A percentile compares a stretch with the other conserved stretches of the same genome.
Conservation (phyloP, 2,113 vertebrate species). For the Macquaria ambigua region DNA sequence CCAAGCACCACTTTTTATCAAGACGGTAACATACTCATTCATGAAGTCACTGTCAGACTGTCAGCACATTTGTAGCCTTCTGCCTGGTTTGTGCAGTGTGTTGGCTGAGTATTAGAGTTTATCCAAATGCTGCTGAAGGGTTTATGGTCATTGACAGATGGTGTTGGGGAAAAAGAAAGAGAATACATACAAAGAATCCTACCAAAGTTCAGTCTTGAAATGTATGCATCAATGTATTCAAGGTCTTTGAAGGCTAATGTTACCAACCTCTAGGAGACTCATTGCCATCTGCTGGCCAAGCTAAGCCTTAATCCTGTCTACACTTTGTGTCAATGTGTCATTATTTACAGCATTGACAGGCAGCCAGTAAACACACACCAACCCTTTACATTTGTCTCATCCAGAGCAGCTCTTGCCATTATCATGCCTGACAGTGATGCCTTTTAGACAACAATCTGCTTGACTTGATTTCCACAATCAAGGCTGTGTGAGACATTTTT, state of each 20-base stretch:
- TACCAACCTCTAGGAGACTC: constrained; percentile 54
- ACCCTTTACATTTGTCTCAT: neutral
- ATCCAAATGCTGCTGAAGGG: neutral
- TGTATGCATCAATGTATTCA: neutral
- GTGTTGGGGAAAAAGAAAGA: neutral
- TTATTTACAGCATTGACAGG: neutral
- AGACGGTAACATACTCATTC: neutral
- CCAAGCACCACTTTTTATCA: neutral
- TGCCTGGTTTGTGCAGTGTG: neutral
- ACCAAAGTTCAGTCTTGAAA: neutral
- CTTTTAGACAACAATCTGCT: constrained; percentile 8
- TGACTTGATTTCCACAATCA: constrained; percentile 14
- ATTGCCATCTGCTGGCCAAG: constrained; percentile 78
- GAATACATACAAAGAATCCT: neutral
- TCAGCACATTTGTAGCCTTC: neutral
- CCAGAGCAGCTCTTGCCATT: constrained; percentile 11
- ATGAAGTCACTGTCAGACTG: neutral
- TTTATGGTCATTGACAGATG: neutral
- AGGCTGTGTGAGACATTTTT: constrained; percentile 19
- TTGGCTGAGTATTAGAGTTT: neutral
- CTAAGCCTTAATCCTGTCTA: constrained; percentile 22
- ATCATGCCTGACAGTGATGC: neutral
- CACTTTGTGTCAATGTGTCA: constrained; percentile 23
- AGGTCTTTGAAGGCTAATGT: constrained; percentile 6
- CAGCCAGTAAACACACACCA: neutral